Evolutionary conservation across 1,140 invertebrate genomes (phyloP).

Genomic region (Ladona fulva): DNA sequence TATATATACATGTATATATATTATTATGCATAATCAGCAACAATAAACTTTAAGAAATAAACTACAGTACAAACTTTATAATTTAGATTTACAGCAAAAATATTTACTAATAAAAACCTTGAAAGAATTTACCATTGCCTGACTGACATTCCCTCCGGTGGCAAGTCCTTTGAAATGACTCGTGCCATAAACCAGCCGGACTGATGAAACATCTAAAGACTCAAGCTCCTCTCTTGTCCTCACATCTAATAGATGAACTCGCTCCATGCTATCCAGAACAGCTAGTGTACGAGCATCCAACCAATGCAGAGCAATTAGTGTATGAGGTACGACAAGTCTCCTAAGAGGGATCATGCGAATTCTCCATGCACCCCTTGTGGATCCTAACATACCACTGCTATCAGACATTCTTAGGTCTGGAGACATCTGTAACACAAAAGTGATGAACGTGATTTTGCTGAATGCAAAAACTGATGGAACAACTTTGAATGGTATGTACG

Average conservation of each 20-base stretch:
- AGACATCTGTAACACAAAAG: conserved; percentile 23
- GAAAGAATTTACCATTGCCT: conserved; percentile 48
- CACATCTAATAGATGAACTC: conserved; percentile 80
- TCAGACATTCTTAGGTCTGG: conserved; percentile 18
- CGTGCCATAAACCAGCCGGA: conserved; percentile 81
- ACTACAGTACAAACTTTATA: no score
- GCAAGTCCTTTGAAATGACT: conserved; percentile 83
- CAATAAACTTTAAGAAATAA: no score
- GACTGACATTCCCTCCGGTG: conserved; percentile 69
- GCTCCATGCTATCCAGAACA: conserved; percentile 75
- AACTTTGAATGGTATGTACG: no score
- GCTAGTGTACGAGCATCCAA: conserved; percentile 78
- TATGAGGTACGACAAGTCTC: conserved; percentile 29
- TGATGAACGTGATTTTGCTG: no score
- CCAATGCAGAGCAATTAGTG: conserved; percentile 56
- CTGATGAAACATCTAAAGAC: conserved; percentile 67
- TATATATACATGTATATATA: no score
- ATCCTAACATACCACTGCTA: background rate
- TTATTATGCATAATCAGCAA: no score
- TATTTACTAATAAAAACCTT: no score
- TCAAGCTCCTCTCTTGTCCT: conserved; percentile 77
- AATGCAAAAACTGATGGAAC: no score
- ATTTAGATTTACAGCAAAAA: no score
- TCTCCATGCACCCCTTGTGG: background rate
- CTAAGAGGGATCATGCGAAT: conserved; percentile 28